These are phyloP conservation scores for Hemicentrotus pulcherrimus DNA, from an alignment of 35 echinoderm and acorn worm species.

Conservation along the genomic window DNA sequence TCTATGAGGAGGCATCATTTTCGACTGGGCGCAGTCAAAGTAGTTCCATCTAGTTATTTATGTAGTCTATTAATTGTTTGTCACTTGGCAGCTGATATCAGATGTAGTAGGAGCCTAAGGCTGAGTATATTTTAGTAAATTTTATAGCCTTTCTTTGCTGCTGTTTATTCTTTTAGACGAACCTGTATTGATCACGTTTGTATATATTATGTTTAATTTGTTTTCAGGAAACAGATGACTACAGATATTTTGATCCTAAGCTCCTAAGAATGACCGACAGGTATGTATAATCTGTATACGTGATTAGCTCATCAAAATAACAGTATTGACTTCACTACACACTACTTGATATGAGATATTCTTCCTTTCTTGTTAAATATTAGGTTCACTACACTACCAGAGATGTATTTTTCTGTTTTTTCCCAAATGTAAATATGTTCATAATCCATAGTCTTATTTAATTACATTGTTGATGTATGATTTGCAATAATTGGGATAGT, in stretches of 20 bases:
- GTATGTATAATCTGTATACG: constrained; percentile 41
- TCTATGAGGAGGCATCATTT: no score
- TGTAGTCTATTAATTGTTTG: no score
- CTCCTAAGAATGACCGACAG: constrained; percentile 85
- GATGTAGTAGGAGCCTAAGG: no score
- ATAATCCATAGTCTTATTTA: neutral
- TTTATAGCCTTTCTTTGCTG: neutral
- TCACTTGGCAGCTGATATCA: no score
- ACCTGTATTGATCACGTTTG: neutral
- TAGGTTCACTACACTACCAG: no score
- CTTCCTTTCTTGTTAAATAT: no score
- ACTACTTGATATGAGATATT: neutral
- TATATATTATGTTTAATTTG: neutral
- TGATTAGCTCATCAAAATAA: neutral
- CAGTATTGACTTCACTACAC: neutral
- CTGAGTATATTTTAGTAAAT: neutral
- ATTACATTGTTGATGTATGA: neutral
- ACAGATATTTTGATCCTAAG: constrained; percentile 99
- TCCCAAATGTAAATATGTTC: neutral
- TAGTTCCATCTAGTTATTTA: no score
- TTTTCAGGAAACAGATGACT: constrained; percentile 95
- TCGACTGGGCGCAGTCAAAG: no score
- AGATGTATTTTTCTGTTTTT: neutral
- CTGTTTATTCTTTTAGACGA: neutral
- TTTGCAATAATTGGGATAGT: neutral